phyloP scores from a whole-genome alignment of 2,113 vertebrate genomes.

The Hippocampus guttulatus region DNA sequence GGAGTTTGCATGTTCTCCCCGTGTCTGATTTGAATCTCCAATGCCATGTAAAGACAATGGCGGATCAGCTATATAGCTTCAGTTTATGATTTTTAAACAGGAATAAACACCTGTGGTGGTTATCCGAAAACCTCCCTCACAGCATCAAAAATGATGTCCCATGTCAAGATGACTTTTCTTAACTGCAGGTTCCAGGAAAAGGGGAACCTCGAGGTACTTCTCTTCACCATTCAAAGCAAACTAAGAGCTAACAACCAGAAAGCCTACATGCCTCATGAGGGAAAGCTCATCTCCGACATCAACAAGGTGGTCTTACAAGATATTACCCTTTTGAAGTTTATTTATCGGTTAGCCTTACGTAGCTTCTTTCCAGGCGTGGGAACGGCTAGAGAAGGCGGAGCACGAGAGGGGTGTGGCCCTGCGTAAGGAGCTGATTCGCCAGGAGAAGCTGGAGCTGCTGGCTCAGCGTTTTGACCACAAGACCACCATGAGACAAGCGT shows the following conservation, averaged over 20 bases:
- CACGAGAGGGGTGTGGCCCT: conserved; percentile 87
- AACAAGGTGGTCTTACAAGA: conserved; percentile 79
- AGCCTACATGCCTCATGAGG: conserved; percentile 85
- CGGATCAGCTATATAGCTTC: neutral
- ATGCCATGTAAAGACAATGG: neutral
- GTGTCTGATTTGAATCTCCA: neutral
- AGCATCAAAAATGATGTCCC: neutral
- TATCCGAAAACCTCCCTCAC: neutral
- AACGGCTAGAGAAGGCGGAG: conserved; percentile 87
- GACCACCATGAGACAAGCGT: conserved; percentile 89
- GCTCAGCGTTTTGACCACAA: conserved; percentile 97
- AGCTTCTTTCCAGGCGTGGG: conserved; percentile 77
- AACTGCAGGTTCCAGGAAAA: conserved; percentile 89
- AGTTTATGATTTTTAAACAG: neutral
- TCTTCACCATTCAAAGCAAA: conserved; percentile 97
- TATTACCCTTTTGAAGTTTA: neutral
- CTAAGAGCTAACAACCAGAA: conserved; percentile 91
- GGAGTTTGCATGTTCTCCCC: no score
- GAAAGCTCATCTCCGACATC: conserved; percentile 88
- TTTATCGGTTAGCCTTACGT: neutral
- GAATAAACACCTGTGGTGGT: neutral
- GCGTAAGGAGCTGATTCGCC: conserved; percentile 88
- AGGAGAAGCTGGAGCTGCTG: conserved; percentile 90
- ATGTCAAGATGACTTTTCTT: neutral
- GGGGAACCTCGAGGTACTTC: conserved; percentile 91